Evolutionary conservation across 64 coral and sea anemone species (phyloP), one percentile per base, ranked within the genome.

Genomic region (Pachyseris speciosa): DNA sequence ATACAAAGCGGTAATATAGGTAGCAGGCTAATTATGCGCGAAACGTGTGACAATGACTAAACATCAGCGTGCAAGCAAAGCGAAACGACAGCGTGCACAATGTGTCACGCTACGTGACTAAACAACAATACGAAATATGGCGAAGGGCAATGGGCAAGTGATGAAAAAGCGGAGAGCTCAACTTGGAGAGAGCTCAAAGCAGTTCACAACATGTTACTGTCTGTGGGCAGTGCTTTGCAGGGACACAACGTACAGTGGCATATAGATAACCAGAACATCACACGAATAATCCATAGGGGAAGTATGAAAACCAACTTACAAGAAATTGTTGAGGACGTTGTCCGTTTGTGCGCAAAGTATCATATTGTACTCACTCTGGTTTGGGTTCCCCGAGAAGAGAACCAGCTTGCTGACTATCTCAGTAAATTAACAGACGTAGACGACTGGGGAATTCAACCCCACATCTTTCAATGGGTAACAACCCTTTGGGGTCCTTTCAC

Each of bases 181-280:
- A 90, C 64, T 31, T 90, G 60, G 72, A n/a, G 64, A 51, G 88
- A 90, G 43, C 75, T 90, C 16, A 90, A 71, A 67, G 88, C 88
- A 51, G 65, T 89, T 25, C 25, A 67, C 37, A 50, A 64, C 49
- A 73, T 78, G 66, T 78, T 89, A 65, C 73, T 51, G 66, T 89
- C 52, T 10, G 39, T 76, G 45, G 45, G 38, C 45, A 64, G 53
- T 25, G 40, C 74, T 74, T 37, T 85, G 32, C 26, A 58, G 50
- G 72, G 78, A 19, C 80, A 66, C 45, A 87, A 86, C 38, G 60
- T 93, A 34, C 74, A 86, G 48, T 85, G 80, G 91, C 75, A 79
- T 17, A 74, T 72, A 25, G 83, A 93, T 29, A 86, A 76, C 7
- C 38, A 93, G 53, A 93, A 86, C 49, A 58, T 47, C 33, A 73